Conservation (phyloP, 2,113 vertebrate species). For the Balaenoptera acutorostrata region DNA sequence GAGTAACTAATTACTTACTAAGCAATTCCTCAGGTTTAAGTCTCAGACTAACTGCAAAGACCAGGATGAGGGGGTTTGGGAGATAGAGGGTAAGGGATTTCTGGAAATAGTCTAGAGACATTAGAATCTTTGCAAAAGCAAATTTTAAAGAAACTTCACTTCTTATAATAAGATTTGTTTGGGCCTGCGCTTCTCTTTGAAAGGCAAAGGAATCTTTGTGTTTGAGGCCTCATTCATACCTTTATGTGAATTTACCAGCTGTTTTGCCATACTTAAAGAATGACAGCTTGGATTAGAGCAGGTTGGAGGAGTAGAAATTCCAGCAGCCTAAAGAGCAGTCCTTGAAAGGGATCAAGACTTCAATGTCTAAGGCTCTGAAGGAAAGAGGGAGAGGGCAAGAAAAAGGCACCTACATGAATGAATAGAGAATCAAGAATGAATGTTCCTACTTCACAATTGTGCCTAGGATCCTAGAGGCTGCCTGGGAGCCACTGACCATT, state of each 20-base stretch:
- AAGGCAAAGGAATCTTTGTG: not conserved
- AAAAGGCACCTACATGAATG: not conserved
- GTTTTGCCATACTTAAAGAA: not conserved
- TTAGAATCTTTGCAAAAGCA: not conserved
- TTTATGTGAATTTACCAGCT: not conserved
- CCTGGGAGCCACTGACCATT: not conserved
- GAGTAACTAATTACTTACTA: not conserved
- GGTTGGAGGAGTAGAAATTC: not conserved
- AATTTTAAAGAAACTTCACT: not conserved
- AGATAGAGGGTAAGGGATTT: not conserved
- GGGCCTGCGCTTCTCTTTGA: not conserved
- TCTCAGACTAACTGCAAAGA: not conserved
- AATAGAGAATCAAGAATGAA: not conserved
- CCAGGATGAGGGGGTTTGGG: not conserved
- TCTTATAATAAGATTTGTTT: not conserved
- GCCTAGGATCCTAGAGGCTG: not conserved
- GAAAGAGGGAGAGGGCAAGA: not conserved
- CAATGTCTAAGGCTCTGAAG: not conserved
- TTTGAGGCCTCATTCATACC: not conserved
- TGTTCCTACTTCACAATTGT: not conserved
- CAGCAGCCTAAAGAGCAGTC: not conserved
- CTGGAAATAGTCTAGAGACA: not conserved
- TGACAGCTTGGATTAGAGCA: not conserved
- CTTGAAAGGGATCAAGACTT: not conserved
- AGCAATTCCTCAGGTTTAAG: not conserved